Percentiles rank a stretch among this genome's conserved stretches.
These are phyloP conservation scores for Pachliopta kotzebuea DNA, from an alignment of 2,888 invertebrate genomes.

Conservation along the genomic window DNA sequence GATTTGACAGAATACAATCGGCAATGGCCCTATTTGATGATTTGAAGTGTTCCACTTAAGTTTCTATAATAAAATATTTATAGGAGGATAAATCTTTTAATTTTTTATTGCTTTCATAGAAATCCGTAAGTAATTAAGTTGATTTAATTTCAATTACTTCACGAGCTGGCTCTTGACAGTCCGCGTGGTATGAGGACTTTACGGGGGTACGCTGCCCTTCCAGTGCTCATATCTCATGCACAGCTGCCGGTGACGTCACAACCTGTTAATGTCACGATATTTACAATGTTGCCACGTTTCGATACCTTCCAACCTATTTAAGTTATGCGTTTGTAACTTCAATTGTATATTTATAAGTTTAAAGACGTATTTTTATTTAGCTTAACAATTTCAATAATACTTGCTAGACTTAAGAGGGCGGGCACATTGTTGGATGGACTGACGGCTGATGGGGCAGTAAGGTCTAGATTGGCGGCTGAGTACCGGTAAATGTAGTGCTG, in stretches of 20 bases:
- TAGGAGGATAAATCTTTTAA: too few species aligned
- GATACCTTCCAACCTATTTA: slow-evolving; percentile 14
- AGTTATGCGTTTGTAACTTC: neutral
- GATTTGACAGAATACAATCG: too few species aligned
- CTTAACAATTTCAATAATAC: neutral
- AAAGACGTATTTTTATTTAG: neutral
- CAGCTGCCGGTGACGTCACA: slow-evolving; percentile 36
- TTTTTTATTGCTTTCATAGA: neutral
- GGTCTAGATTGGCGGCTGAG: too few species aligned
- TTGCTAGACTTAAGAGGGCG: neutral
- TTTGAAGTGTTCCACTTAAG: too few species aligned
- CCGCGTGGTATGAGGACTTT: slow-evolving; percentile 10
- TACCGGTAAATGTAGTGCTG: too few species aligned
- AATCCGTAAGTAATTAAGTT: neutral
- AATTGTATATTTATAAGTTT: slow-evolving; percentile 1
- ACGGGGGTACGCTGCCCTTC: slow-evolving; percentile 10
- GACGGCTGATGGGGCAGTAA: too few species aligned
- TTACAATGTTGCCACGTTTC: slow-evolving; percentile 19
- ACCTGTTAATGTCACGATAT: slow-evolving; percentile 25
- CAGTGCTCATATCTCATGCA: slow-evolving; percentile 21
- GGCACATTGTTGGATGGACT: too few species aligned
- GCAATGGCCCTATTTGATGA: too few species aligned
- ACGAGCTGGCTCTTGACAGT: slow-evolving; percentile 17
- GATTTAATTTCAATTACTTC: neutral
- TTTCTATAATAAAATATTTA: too few species aligned